Evolutionary conservation across 2,888 invertebrate genomes (phyloP).

Genomic region (Ophion ventricosus): DNA sequence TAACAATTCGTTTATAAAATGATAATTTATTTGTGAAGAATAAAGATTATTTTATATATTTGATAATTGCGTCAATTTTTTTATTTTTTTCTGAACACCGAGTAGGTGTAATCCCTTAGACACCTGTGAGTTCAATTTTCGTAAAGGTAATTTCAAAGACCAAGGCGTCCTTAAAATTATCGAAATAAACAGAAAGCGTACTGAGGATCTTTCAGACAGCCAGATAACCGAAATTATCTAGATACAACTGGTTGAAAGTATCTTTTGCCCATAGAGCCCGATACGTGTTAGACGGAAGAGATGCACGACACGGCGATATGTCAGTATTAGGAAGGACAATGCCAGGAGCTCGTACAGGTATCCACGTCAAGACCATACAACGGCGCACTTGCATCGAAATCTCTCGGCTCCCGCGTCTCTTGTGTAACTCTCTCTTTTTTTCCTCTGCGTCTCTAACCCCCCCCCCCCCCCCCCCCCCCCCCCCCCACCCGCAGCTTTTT

Average conservation of each 20-base stretch:
- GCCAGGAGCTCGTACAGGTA: constrained; percentile 27
- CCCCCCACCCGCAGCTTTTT: background rate
- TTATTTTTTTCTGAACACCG: no score
- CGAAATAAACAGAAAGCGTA: no score
- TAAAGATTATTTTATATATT: no score
- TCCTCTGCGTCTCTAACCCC: background rate
- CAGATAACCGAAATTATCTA: background rate
- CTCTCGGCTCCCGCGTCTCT: constrained; percentile 51
- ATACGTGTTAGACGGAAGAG: constrained; percentile 3
- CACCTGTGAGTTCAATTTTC: background rate
- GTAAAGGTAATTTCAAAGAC: background rate
- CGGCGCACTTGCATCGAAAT: constrained; percentile 63
- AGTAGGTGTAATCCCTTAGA: no score
- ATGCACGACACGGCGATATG: constrained; percentile 47
- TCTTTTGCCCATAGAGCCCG: background rate
- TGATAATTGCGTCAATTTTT: no score
- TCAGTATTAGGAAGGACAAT: constrained; percentile 61
- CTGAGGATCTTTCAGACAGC: no score
- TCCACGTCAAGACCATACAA: constrained; percentile 40
- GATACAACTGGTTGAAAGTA: background rate
- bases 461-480: background rate
- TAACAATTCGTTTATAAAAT: no score
- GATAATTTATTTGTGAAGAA: no score
- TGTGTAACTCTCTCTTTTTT: constrained; percentile 34
- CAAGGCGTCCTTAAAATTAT: no score